phyloP scores from a whole-genome alignment of 2,797 vertebrate genomes.

The Kryptopterus vitreolus region DNA sequence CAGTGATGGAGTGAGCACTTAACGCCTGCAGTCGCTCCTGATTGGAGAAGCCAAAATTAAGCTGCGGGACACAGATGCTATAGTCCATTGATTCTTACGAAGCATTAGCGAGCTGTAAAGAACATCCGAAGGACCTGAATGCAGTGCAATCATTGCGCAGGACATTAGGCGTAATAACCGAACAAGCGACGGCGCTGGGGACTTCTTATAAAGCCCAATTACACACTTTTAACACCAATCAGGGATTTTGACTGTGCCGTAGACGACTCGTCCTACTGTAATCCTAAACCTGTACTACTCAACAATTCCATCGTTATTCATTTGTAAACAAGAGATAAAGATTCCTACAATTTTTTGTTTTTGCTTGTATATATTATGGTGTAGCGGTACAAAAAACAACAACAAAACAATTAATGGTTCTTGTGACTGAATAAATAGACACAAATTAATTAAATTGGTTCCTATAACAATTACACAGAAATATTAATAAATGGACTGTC shows the following conservation, averaged over 20 bases:
- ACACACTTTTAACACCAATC: background rate
- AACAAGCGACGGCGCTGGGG: background rate
- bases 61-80: constrained; percentile 33
- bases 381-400: no score
- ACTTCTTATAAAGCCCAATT: background rate
- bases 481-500: no score
- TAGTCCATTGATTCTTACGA: constrained; percentile 57
- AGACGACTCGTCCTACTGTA: background rate
- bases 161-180: background rate
- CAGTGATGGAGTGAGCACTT: constrained; percentile 17
- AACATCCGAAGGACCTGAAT: constrained; percentile 51
- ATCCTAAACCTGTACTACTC: background rate
- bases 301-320: background rate
- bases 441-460: no score
- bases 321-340: background rate
- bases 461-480: no score
- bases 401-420: no score
- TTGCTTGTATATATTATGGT: no score
- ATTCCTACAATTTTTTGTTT: no score
- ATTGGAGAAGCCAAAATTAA: constrained; percentile 25
- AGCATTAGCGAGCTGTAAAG: constrained; percentile 56
- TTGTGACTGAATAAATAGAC: no score
- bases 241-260: background rate
- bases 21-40: constrained; percentile 15
- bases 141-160: constrained; percentile 7